Base-by-base conservation (phyloP, 92 coral and sea anemone species). In the Zoanthus gigantus region DNA sequence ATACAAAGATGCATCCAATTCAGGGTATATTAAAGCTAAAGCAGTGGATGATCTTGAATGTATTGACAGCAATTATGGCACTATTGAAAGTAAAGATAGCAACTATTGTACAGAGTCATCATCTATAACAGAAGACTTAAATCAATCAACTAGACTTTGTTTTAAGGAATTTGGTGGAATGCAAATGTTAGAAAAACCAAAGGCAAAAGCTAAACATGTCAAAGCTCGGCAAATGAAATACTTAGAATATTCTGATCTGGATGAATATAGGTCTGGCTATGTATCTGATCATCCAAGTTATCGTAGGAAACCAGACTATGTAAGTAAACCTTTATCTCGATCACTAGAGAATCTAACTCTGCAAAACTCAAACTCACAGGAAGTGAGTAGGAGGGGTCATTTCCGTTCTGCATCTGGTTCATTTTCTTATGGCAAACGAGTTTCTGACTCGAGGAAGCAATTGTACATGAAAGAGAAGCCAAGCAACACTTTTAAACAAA, bases 31-130 rank as follows among this genome's bases (percentile, higher is more conserved):
- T 74, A 87, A 91, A 88, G 98, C 99, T 63, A 92, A 93, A 73
- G 98, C 97, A 28, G 96, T 97, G 17, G 98, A 93, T 86, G 99
- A 96, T 82, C 86, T 71, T 65, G 96, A 93, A 67, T 89, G 94
- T 77, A 83, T 83, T 68, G 98, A 95, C 83, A 95, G 98, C 58
- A 93, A 95, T 79, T 95, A 95, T 46, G 98, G 98, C 13, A 95
- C 98, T 12, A 94, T 94, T 56, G 99, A 95, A 72, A 95, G 98
- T 79, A 90, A 96, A 69, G 99, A 95, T 82, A 97, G 99, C 57
- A 95, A 94, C 88, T 97, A 95, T 31, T 95, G 98, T 37, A 97
- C 99, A 6, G 98, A 95, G 86, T 86, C 92, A 0, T 97, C 98
- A 9, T 94, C 95, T 58, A 85, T 88, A 18, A 86, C 79, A 18